Base-by-base conservation (phyloP, 1,140 invertebrate species). In the Drusus annulatus region DNA sequence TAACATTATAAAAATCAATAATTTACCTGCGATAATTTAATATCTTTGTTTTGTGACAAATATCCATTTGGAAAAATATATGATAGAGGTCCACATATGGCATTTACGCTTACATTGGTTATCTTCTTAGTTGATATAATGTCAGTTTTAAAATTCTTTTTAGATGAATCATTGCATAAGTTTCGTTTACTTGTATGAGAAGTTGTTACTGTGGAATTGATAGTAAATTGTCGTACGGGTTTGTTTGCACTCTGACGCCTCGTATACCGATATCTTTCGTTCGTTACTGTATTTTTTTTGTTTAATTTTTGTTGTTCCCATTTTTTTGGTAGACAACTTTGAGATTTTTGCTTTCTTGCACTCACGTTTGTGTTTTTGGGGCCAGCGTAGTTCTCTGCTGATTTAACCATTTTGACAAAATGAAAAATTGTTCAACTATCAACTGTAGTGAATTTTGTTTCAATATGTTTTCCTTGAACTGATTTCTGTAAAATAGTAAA, bases 261-360 rank as follows among this genome's bases (percentile, higher is more conserved):
- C 28, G 23, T 60, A 23, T 21, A 60, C 17, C n/a, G 56, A 60
- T 45, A 45, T 60, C 23, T 65, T 31, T 65, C 62, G 36, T 65
- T 65, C 28, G 31, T 10, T 25, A 15, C 2, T 65, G 25, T 65
- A 7, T 7, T n/a, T 65, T 25, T 7, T 13, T 60, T 60, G 21
- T 60, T 65, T 13, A 31, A 65, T 65, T 28, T 31, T n/a, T 65
- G 21, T 13, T 19, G 23, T 10, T 23, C n/a, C 23, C 56, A 21
- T 60, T 13, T 60, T 60, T 60, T 60, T 60, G 19, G 17, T 60
- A 60, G 10, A 23, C 16, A 65, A 7, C 62, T 28, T n/a, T 25
- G 21, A n/a, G 62, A 65, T 65, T 28, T 65, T 65, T 65, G 7
- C n/a, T 25, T 65, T 65, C 16, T 65, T 31, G 28, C 16, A 25